phyloP scores from a whole-genome alignment of 2,113 vertebrate genomes.

The Seriola aureovittata region DNA sequence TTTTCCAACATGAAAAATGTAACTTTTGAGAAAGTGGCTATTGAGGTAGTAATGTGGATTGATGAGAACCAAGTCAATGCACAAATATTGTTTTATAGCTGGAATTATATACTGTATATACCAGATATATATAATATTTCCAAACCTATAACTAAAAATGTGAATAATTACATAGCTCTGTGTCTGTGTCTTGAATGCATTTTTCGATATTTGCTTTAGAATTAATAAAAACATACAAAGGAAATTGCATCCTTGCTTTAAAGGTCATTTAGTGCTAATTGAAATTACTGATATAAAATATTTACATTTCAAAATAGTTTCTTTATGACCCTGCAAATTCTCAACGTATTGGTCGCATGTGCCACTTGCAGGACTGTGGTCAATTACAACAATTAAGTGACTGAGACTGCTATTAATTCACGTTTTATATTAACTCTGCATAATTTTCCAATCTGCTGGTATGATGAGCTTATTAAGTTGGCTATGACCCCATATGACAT shows the following conservation, averaged over 20 bases:
- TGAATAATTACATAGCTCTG: not conserved
- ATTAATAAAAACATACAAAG: not conserved
- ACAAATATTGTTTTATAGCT: slow-evolving; percentile 16
- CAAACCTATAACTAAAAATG: not conserved
- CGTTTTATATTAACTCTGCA: slow-evolving; percentile 16
- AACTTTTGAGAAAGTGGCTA: not conserved
- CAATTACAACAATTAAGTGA: slow-evolving; percentile 40
- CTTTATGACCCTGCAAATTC: not conserved
- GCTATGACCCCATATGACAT: slow-evolving; percentile 35
- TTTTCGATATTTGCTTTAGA: not conserved
- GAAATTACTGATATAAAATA: not conserved
- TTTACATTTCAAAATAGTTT: not conserved
- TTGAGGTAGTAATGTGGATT: slow-evolving; percentile 3
- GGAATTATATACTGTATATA: not conserved
- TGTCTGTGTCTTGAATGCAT: not conserved
- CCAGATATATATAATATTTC: not conserved
- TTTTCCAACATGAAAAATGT: slow-evolving; percentile 7
- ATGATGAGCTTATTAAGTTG: slow-evolving; percentile 36
- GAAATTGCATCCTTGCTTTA: not conserved
- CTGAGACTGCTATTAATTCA: slow-evolving; percentile 49
- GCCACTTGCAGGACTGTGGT: slow-evolving; percentile 19
- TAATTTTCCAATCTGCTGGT: slow-evolving; percentile 46
- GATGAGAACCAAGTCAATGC: not conserved
- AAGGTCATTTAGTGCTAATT: not conserved
- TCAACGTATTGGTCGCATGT: slow-evolving; percentile 9